phyloP scores from a whole-genome alignment of 2,888 invertebrate genomes.

The Acronicta aceris region DNA sequence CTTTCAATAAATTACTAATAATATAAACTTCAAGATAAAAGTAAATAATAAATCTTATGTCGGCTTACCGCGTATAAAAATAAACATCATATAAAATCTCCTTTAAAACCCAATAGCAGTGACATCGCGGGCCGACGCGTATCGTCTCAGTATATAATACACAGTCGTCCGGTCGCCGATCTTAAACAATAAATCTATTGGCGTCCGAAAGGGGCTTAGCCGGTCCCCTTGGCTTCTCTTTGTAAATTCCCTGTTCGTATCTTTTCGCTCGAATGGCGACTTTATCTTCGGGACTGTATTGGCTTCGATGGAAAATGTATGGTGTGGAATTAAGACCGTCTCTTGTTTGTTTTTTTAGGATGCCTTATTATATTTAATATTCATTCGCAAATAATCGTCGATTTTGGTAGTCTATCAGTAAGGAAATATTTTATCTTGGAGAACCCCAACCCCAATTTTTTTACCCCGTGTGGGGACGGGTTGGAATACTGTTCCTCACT shows the following conservation, averaged over 20 bases:
- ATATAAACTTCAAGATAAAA: too few species aligned
- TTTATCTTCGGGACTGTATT: slow-evolving; percentile 69
- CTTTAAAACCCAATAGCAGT: slow-evolving; percentile 32
- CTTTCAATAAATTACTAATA: too few species aligned
- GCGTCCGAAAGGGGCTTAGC: slow-evolving; percentile 63
- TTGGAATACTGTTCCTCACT: too few species aligned
- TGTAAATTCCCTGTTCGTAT: slow-evolving; percentile 75
- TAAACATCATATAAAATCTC: slow-evolving; percentile 44
- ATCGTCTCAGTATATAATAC: slow-evolving; percentile 58
- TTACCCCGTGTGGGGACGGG: too few species aligned
- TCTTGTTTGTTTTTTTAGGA: slow-evolving; percentile 49
- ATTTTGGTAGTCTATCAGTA: neutral
- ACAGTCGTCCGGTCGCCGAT: slow-evolving; percentile 69
- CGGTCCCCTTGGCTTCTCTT: slow-evolving; percentile 60
- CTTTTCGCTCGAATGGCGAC: slow-evolving; percentile 73
- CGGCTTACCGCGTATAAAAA: slow-evolving; percentile 41
- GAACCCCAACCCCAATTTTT: too few species aligned
- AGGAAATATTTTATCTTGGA: too few species aligned
- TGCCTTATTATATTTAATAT: neutral
- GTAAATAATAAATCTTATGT: slow-evolving; percentile 5
- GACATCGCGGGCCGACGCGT: slow-evolving; percentile 50
- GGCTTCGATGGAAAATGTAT: slow-evolving; percentile 68
- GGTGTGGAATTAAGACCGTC: slow-evolving; percentile 55
- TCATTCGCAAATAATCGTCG: neutral
- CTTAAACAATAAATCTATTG: slow-evolving; percentile 81